Conservation (phyloP, 2,888 invertebrate genomes). For the Microctonus brassicae region DNA sequence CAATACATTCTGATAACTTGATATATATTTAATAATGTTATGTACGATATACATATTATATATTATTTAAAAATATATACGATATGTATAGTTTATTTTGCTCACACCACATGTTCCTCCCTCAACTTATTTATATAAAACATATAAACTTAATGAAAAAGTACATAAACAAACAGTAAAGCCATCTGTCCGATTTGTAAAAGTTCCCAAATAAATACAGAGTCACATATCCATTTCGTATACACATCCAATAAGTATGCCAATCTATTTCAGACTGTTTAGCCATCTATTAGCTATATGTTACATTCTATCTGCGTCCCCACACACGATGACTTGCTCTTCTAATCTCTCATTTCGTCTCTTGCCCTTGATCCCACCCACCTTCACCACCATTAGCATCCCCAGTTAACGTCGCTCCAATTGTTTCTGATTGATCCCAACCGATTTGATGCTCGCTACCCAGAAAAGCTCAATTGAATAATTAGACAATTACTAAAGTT, state of each 20-base stretch:
- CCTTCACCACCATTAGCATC: background rate
- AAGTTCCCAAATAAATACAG: background rate
- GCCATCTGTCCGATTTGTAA: background rate
- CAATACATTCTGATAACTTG: background rate
- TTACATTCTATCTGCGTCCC: background rate
- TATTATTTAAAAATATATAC: too few species aligned
- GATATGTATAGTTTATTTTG: background rate
- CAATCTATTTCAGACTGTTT: slow-evolving; percentile 14
- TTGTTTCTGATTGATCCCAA: background rate
- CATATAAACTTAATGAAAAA: background rate
- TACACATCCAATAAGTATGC: background rate
- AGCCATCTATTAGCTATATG: slow-evolving; percentile 14
- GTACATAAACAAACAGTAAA: background rate
- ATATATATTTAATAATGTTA: background rate
- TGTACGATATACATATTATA: too few species aligned
- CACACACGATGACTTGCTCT: background rate
- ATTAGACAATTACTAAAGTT: background rate
- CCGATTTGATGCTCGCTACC: background rate
- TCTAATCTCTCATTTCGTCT: background rate
- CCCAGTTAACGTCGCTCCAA: background rate
- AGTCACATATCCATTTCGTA: background rate
- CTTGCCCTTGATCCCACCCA: background rate
- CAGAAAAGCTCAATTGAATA: background rate
- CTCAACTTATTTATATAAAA: background rate
- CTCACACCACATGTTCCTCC: background rate